phyloP scores from a whole-genome alignment of 1,140 invertebrate genomes.

The Trichogramma pretiosum region DNA sequence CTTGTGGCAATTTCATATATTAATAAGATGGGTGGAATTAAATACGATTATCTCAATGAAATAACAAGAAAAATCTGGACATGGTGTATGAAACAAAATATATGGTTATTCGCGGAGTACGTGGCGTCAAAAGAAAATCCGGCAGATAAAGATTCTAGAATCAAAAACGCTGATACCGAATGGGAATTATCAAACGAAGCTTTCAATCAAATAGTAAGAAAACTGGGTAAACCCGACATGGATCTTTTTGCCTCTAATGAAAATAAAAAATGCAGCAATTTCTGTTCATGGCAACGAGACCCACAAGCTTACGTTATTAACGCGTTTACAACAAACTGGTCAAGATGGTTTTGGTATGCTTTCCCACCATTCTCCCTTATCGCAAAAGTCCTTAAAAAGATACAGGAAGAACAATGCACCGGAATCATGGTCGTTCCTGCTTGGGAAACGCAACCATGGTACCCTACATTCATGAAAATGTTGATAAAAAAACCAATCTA shows the following conservation, averaged over 20 bases:
- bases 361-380: background rate
- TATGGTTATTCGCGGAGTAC: conserved; percentile 11
- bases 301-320: background rate
- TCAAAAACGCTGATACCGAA: conserved; percentile 11
- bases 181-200: conserved; percentile 12
- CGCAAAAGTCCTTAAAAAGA: background rate
- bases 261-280: conserved; percentile 1
- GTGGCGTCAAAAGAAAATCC: conserved; percentile 2
- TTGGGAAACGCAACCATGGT: conserved; percentile 23
- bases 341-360: background rate
- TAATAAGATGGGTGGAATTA: conserved; percentile 20
- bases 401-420: conserved; percentile 5
- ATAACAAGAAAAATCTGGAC: conserved; percentile 17
- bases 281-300: conserved; percentile 1
- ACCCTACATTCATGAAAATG: conserved; percentile 15
- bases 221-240: conserved; percentile 1
- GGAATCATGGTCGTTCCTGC: background rate
- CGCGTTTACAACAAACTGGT: background rate
- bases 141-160: conserved; percentile 11
- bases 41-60: conserved; percentile 8
- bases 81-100: conserved; percentile 12
- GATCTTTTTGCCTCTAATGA: conserved; percentile 10
- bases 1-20: conserved; percentile 21
- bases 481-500: background rate
- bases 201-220: conserved; percentile 4